Percentiles rank a stretch among this genome's conserved stretches.
Conservation (phyloP, 2,888 invertebrate species). For the Dorcus hopei region DNA sequence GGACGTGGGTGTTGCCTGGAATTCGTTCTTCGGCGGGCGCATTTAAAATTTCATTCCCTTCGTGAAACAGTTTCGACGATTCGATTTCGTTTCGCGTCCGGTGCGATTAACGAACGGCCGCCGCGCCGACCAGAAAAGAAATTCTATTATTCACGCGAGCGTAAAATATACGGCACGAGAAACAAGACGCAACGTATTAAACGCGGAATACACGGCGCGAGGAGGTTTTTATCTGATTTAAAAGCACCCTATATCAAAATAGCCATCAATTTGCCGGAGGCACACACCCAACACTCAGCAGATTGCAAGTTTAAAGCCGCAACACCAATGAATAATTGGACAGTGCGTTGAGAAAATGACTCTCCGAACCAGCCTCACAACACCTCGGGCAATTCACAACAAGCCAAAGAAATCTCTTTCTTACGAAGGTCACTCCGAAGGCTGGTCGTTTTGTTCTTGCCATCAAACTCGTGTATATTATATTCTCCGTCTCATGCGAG, state of each 20-base stretch:
- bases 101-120: not conserved
- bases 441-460: constrained; percentile 16
- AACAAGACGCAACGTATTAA: not conserved
- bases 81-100: no score
- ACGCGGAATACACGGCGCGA: not conserved
- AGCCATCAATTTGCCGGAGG: constrained; percentile 27
- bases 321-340: constrained; percentile 41
- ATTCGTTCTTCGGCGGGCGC: no score
- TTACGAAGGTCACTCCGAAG: constrained; percentile 36
- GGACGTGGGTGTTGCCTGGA: no score
- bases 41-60: no score
- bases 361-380: constrained; percentile 34
- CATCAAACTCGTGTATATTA: constrained; percentile 6
- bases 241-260: constrained; percentile 16
- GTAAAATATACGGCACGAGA: not conserved
- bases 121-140: no score
- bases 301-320: constrained; percentile 32
- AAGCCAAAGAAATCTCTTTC: constrained; percentile 36
- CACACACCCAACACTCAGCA: constrained; percentile 31
- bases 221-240: constrained; percentile 10
- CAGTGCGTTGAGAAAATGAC: constrained; percentile 40
- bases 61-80: no score
- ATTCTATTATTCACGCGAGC: no score
- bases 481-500: constrained; percentile 3
- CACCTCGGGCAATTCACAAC: constrained; percentile 36